Base-by-base conservation (phyloP, 2,888 invertebrate genomes). In the Mythimna albipuncta region DNA sequence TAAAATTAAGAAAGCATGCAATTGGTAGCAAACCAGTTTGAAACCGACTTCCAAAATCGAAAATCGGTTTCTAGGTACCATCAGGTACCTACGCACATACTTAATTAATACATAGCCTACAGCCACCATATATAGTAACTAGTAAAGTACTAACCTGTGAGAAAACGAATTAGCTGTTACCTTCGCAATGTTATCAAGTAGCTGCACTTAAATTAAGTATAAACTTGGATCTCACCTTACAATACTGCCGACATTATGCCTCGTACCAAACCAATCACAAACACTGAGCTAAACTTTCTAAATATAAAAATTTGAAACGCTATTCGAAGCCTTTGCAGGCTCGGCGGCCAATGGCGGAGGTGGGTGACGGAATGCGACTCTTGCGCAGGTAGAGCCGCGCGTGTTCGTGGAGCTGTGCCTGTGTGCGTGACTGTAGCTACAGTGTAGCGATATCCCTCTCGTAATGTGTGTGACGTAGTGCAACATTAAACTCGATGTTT, bases 301-400 rank as follows among this genome's bases (percentile, higher is more conserved):
- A 94, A 93, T 89, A 52, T 86, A 84, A 88, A 85, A 90, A 87
- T 86, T 77, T 88, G 79, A 84, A 85, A 87, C 89, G 75, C 63
- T 75, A 71, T 88, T 86, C 86, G 88, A 93, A 95, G 94, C 93
- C 94, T 95, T 92, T 88, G 87, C 83, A 92, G 93, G 93, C 91
- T 94, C 88, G 92, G 85, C 92, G 93, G 90, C 92, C 93, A 92
- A 92, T 93, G 89, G 93, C 93, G 91, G 89, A 92, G 93, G 94
- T 93, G 91, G 90, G 87, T 92, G 92, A 92, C 94, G 95, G 95
- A 96, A 96, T 96, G 96, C 87, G 94, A 93, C 95, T 94, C 96
- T 86, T 89, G 95, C 96, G 95, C 96, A 95, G 95, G 95, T 95
- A 95, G 89, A 89, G 88, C 81, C 81, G 83, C 81, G 77, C 77